Evolutionary conservation across 2,113 vertebrate species (phyloP).

Genomic region (Romanogobio albipinnatus): DNA sequence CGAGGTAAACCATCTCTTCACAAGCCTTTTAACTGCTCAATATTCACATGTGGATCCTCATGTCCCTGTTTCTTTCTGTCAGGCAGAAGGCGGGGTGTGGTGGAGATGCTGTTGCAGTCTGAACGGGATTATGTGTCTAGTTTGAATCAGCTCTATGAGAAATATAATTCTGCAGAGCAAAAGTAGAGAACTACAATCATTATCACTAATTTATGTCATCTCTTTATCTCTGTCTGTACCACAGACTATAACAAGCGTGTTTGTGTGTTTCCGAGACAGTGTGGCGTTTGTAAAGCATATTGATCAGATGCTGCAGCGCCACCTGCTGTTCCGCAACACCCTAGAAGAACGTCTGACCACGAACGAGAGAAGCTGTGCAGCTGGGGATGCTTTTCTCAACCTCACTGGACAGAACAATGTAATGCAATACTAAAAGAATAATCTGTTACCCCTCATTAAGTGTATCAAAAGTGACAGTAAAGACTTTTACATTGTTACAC

Average conservation of each 20-base stretch:
- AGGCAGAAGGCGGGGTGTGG: constrained; percentile 74
- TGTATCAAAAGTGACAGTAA: not conserved
- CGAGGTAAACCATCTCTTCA: constrained; percentile 9
- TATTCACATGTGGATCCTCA: not conserved
- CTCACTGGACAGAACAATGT: constrained; percentile 76
- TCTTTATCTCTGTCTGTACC: not conserved
- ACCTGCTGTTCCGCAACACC: constrained; percentile 76
- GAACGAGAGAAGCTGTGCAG: constrained; percentile 71
- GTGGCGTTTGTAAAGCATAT: constrained; percentile 67
- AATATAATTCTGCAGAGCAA: constrained; percentile 67
- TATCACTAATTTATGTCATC: not conserved
- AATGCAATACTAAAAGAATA: not conserved
- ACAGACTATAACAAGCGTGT: not conserved
- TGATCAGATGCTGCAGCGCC: constrained; percentile 75
- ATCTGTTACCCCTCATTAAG: not conserved
- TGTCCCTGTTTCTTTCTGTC: not conserved
- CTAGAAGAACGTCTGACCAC: constrained; percentile 73
- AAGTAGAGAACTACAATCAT: constrained; percentile 63
- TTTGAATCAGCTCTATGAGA: constrained; percentile 71
- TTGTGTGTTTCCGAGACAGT: constrained; percentile 57
- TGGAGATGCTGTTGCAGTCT: constrained; percentile 74
- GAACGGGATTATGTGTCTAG: constrained; percentile 77
- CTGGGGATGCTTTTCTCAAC: constrained; percentile 76
- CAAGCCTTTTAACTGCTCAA: not conserved
- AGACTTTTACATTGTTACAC: not conserved